Conservation (phyloP, 1,140 invertebrate genomes). For the Drosophila murphyi region DNA sequence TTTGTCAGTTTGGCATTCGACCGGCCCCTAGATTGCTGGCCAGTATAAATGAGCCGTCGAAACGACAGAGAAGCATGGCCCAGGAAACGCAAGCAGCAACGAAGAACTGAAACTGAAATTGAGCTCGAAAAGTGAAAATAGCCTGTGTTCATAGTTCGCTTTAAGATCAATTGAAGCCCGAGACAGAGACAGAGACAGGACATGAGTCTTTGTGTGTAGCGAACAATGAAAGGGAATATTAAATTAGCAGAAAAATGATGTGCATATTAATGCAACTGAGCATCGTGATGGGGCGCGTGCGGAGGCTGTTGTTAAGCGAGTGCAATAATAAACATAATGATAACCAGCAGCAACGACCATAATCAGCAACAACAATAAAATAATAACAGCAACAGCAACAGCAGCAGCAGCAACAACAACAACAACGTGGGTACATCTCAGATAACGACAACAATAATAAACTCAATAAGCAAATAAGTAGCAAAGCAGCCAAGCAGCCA, state of each 20-base stretch:
- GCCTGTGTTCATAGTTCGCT: not conserved
- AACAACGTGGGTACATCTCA: slow-evolving; percentile 10
- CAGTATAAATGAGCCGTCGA: slow-evolving; percentile 61
- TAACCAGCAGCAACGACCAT: slow-evolving; percentile 51
- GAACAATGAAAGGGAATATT: slow-evolving; percentile 42
- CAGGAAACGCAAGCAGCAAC: slow-evolving; percentile 37
- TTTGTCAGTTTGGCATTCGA: slow-evolving; percentile 47
- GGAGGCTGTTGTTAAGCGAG: slow-evolving; percentile 18
- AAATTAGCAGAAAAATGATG: slow-evolving; percentile 58
- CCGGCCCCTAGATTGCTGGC: slow-evolving; percentile 37
- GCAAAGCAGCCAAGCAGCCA: not conserved
- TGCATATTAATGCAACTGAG: slow-evolving; percentile 43
- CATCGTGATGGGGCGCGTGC: not conserved
- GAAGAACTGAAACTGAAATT: slow-evolving; percentile 12
- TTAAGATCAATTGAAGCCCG: slow-evolving; percentile 60
- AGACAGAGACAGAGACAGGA: slow-evolving; percentile 34
- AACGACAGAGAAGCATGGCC: slow-evolving; percentile 68
- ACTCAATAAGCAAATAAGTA: slow-evolving; percentile 71
- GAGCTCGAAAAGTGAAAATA: slow-evolving; percentile 16
- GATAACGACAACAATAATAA: slow-evolving; percentile 67
- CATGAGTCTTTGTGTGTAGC: slow-evolving; percentile 5
- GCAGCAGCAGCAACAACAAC: slow-evolving; percentile 1
- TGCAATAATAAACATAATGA: slow-evolving; percentile 68
- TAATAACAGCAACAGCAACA: slow-evolving; percentile 4
- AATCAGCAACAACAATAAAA: slow-evolving; percentile 20